Base-by-base conservation (phyloP, 1,140 invertebrate species). In the Lycorma delicatula region DNA sequence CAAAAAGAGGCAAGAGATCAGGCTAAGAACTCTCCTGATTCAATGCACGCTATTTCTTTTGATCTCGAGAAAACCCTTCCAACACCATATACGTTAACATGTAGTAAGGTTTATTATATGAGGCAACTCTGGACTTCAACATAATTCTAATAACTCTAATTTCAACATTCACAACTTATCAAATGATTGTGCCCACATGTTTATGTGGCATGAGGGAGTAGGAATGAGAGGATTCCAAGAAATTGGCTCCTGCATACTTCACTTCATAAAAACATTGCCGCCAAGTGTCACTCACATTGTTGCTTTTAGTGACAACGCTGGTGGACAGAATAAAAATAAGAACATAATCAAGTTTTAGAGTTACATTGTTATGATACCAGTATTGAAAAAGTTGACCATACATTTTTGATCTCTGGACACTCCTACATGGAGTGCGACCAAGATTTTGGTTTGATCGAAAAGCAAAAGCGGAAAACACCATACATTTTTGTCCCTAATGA, bases 341-440 rank as follows among this genome's bases (percentile, higher is more conserved):
- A 18, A 44, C 6, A 59, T 56, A 5, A 47, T 62, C 9, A 48
- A 58, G 38, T 60, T 63, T 62, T 63, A 60, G 60, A 18, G 58
- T 28, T 63, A 62, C 54, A 27, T 63, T 46, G 49, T 62, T 9
- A 48, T 25, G 13, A 63, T 20, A 59, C 60, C 34, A 13, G 34
- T 11, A 54, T 62, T 38, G 53, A 61, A 47, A 51, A 29, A 28
- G 50, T 63, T 0, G 57, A 63, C 46, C 57, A 63, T 41, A 51
- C 38, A 25, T 59, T 61, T 51, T 49, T 61, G 22, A n/a, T 41
- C 22, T 41, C 50, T 61, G 59, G 56, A 11, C 61, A 63, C 44
- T 62, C 57, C 18, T 59, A 36, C 23, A 63, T 54, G 44, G 56
- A 63, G 46, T 63, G 60, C 59, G 60, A 62, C 44, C 34, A 56